Base-by-base conservation (phyloP, 2,113 vertebrate genomes). In the Brienomyrus longianalis region DNA sequence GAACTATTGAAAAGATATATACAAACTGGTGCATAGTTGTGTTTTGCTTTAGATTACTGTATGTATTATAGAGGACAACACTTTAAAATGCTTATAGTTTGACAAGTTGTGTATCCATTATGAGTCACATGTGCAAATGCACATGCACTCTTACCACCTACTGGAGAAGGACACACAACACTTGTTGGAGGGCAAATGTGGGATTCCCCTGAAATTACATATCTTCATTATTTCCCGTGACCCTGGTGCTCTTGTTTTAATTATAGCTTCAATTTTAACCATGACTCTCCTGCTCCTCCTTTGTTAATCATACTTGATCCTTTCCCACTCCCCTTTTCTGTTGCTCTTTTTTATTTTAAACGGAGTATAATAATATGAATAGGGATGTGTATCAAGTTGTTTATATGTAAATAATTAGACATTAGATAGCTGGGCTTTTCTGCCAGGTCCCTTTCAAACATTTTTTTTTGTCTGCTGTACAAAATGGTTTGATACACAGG, bases 231-330 rank as follows among this genome's bases (percentile, higher is more conserved):
- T 88, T 48, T 74, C 43, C 45, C 9, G 23, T 1, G 5, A 19
- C 59, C 45, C 59, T 88, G 59, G 89, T 89, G 92, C 92, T 83
- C 89, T 84, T 83, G 92, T 90, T 93, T 92, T 91, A 92, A 91
- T 93, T 90, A 39, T 91, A 92, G 88, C 86, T 92, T 85, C 89
- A 39, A 91, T 88, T 91, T 92, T 93, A 92, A 92, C 93, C 92
- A 94, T 91, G 92, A 88, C 92, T 74, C 70, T 91, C 86, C 89
- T 89, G 91, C 91, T 92, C 51, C 91, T 92, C 90, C 92, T 77
- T 92, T 92, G 94, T 95, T 92, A 95, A 95, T 95, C 94, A 94
- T 95, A 94, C 92, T 94, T 92, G 91, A 92, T 90, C 90, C 87
- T 77, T 74, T 89, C 89, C 83, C 56, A 90, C 89, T 91, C 89